Percentiles rank a stretch among this genome's conserved stretches.
These are phyloP conservation scores for Portunus trituberculatus DNA, from an alignment of 1,140 invertebrate genomes.

Conservation along the genomic window DNA sequence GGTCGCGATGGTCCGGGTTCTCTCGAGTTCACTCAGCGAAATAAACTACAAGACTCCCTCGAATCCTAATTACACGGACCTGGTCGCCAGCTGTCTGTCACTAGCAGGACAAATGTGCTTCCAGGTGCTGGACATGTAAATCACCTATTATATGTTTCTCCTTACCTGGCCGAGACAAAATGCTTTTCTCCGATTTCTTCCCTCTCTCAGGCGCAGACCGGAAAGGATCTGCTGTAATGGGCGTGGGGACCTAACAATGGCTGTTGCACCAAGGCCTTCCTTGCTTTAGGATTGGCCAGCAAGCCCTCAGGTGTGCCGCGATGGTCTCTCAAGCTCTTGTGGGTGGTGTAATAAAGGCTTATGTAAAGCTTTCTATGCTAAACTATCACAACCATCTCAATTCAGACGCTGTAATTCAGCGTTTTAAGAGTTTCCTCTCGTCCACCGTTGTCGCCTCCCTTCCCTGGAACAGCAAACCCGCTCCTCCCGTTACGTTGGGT, in stretches of 20 bases:
- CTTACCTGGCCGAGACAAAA: background rate
- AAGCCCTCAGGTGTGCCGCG: background rate
- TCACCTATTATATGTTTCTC: background rate
- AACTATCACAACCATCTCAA: background rate
- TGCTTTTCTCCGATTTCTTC: background rate
- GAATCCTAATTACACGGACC: background rate
- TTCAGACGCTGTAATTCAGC: background rate
- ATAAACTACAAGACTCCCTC: background rate
- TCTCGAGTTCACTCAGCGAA: background rate
- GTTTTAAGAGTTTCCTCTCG: background rate
- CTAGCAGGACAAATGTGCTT: background rate
- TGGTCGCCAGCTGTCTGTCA: background rate
- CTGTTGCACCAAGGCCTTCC: background rate
- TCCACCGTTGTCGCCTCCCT: background rate
- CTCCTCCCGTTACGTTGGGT: background rate
- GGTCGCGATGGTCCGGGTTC: background rate
- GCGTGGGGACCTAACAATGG: background rate
- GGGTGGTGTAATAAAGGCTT: background rate
- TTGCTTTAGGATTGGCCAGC: background rate
- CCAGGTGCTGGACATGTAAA: background rate
- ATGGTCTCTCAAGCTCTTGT: background rate
- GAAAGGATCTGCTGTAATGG: background rate
- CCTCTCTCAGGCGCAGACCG: background rate
- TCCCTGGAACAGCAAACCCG: background rate
- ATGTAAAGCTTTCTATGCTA: slow-evolving; percentile 23